These are phyloP conservation scores for Ctenochaetus hawaiiensis DNA, from an alignment of 2,797 vertebrate species.

Conservation along the genomic window DNA sequence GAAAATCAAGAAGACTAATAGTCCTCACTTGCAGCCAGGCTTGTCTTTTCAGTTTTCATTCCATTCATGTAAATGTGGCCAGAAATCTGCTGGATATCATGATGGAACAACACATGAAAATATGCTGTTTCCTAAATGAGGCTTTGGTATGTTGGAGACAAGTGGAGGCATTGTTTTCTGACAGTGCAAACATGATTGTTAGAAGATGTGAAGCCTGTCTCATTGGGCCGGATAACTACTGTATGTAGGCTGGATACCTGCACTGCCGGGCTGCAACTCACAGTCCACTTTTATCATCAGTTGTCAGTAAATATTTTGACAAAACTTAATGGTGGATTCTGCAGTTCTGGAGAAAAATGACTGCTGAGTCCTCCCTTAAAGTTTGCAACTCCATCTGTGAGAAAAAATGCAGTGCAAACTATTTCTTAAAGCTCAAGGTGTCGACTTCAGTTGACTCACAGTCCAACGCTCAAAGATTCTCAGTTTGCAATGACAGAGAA, in stretches of 20 bases:
- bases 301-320: neutral
- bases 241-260: neutral
- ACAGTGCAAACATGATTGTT: neutral
- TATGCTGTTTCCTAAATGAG: neutral
- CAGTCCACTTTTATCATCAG: neutral
- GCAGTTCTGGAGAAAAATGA: too few relatives aligned
- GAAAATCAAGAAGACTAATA: neutral
- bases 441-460: neutral
- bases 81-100: neutral
- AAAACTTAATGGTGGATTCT: too few relatives aligned
- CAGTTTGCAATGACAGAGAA: neutral
- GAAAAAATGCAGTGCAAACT: neutral
- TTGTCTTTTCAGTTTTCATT: too few relatives aligned
- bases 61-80: neutral
- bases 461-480: too few relatives aligned
- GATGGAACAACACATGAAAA: neutral
- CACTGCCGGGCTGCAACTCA: neutral
- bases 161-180: neutral
- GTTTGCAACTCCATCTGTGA: too few relatives aligned
- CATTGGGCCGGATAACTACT: neutral
- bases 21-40: neutral
- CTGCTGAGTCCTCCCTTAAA: too few relatives aligned
- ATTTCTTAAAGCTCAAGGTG: neutral
- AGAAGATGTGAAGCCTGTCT: neutral
- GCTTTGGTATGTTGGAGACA: neutral